A percentile compares a stretch with the other conserved stretches of the same genome.
Conservation (phyloP, 2,797 vertebrate genomes). For the Heterohyrax brucei region DNA sequence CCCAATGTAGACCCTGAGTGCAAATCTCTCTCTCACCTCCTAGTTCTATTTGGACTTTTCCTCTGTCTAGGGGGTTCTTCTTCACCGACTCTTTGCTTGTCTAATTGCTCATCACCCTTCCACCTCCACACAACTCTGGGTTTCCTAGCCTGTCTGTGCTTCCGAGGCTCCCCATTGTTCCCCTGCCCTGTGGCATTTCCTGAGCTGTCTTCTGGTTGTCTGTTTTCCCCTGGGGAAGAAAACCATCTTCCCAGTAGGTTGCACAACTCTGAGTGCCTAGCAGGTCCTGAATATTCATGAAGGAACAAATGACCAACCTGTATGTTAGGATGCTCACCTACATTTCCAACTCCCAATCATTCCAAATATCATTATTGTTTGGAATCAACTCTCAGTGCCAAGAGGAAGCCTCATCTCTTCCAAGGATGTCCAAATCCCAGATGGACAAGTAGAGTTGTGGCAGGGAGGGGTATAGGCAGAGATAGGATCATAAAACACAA, state of each 20-base stretch:
- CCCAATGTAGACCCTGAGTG: neutral
- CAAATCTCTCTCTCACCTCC: neutral
- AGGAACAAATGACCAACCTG: neutral
- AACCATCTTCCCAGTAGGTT: neutral
- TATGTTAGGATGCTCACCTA: neutral
- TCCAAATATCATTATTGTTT: neutral
- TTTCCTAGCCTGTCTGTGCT: too few relatives aligned
- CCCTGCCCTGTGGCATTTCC: neutral
- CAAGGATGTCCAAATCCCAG: neutral
- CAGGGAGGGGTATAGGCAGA: neutral
- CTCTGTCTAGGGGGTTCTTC: neutral
- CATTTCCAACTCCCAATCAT: neutral
- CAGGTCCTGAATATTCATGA: neutral
- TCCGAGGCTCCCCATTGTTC: neutral
- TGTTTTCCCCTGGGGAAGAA: neutral
- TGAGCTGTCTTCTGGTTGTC: too few relatives aligned
- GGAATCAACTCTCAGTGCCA: neutral
- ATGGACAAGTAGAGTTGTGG: neutral
- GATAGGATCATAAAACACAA: fast-evolving
- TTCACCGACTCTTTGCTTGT: neutral
- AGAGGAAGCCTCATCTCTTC: neutral
- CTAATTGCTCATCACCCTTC: neutral
- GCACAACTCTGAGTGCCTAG: fast-evolving
- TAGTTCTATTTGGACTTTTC: neutral
- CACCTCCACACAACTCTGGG: neutral